Conservation (phyloP, 2,113 vertebrate species). For the Trichomycterus rosablanca region DNA sequence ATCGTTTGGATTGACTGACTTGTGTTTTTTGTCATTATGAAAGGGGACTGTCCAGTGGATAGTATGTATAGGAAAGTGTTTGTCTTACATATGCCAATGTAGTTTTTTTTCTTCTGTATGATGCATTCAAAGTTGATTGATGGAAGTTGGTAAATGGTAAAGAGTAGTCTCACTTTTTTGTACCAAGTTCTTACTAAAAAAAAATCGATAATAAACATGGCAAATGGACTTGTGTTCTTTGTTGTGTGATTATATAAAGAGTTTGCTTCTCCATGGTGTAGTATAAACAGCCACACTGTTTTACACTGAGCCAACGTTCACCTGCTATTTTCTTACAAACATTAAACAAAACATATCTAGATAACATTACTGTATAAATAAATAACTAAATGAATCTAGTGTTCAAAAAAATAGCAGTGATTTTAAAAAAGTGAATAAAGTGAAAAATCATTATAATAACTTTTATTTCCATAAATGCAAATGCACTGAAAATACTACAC, state of each 20-base stretch:
- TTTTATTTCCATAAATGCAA: no score
- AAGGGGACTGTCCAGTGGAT: conserved; percentile 80
- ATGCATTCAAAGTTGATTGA: conserved; percentile 82
- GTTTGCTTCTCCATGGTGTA: no score
- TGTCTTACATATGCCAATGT: conserved; percentile 92
- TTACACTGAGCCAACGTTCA: no score
- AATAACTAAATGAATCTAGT: no score
- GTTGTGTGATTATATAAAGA: not conserved
- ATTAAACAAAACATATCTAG: no score
- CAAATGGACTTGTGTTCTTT: conserved; percentile 41
- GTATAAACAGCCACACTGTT: no score
- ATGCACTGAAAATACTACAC: no score
- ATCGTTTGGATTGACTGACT: conserved; percentile 74
- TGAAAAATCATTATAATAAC: no score
- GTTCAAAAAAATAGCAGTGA: no score
- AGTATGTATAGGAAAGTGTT: conserved; percentile 90
- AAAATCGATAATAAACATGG: conserved; percentile 66
- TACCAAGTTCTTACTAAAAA: conserved; percentile 70
- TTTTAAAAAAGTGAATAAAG: no score
- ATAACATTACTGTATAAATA: no score
- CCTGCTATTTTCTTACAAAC: no score
- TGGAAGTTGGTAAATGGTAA: conserved; percentile 61
- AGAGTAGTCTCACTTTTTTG: conserved; percentile 71
- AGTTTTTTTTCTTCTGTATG: conserved; percentile 84
- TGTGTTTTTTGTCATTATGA: conserved; percentile 62